phyloP scores from a whole-genome alignment of 2,113 vertebrate genomes.

The Eurypyga helias region DNA sequence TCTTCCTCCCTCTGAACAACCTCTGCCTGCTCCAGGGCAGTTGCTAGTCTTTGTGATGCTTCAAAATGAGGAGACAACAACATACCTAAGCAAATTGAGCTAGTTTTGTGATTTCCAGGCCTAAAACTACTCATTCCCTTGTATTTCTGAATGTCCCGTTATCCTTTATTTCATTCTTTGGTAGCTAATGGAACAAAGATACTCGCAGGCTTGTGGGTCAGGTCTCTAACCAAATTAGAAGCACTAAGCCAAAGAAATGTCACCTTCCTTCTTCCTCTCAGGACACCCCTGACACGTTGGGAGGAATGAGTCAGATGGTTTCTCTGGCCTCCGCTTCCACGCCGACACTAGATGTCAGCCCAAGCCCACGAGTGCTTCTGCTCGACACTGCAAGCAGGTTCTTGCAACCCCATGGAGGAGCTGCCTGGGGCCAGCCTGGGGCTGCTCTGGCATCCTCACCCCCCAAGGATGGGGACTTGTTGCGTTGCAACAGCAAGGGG shows the following conservation, averaged over 20 bases:
- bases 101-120: neutral
- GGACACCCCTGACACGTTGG: accelerated
- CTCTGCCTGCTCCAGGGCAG: neutral
- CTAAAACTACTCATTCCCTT: neutral
- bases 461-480: neutral
- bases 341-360: constrained; percentile 72
- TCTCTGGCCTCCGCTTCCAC: neutral
- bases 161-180: neutral
- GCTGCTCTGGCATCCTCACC: neutral
- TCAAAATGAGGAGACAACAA: neutral
- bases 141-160: neutral
- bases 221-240: neutral
- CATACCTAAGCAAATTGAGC: neutral
- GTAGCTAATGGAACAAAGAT: neutral
- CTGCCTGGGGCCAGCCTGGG: neutral
- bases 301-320: neutral
- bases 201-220: accelerated
- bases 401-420: neutral
- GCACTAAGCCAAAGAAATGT: neutral
- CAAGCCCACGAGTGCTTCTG: neutral
- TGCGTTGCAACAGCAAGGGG: accelerated
- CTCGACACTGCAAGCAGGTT: neutral
- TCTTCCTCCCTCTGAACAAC: neutral
- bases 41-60: neutral
- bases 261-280: no score